phyloP scores from a whole-genome alignment of 2,888 invertebrate species.

The Muschampia plurimacula region DNA sequence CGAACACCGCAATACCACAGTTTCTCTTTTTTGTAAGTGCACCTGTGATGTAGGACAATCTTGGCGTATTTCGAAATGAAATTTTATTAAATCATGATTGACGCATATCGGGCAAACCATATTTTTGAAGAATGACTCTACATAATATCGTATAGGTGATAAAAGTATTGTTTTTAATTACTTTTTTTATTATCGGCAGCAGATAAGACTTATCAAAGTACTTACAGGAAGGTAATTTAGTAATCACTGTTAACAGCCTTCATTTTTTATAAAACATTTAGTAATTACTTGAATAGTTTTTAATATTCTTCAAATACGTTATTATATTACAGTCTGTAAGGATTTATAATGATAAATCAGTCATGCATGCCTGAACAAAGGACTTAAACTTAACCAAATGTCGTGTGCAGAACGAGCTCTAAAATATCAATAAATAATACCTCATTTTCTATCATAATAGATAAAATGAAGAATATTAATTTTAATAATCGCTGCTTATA shows the following conservation, averaged over 20 bases:
- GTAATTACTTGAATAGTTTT: background rate
- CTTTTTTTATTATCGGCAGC: background rate
- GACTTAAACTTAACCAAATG: background rate
- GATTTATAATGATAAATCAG: conserved; percentile 52
- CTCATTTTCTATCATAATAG: background rate
- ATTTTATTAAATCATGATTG: conserved; percentile 60
- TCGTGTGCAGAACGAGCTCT: conserved; percentile 14
- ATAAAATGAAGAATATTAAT: background rate
- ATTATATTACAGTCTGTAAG: background rate
- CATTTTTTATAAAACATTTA: background rate
- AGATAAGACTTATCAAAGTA: background rate
- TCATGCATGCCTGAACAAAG: conserved; percentile 20
- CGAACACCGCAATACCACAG: conserved; percentile 68
- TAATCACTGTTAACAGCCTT: background rate
- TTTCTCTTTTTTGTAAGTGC: conserved; percentile 83
- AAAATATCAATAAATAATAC: conserved; percentile 9
- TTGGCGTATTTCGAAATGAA: conserved; percentile 69
- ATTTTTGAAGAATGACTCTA: conserved; percentile 47
- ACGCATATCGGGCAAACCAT: conserved; percentile 66
- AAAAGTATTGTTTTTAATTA: conserved; percentile 1
- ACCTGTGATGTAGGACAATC: conserved; percentile 79
- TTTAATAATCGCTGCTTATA: background rate
- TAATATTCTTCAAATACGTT: background rate
- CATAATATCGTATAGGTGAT: background rate
- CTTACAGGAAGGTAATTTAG: background rate